phyloP scores from a whole-genome alignment of 2,797 vertebrate species.

The Spea hammondii region DNA sequence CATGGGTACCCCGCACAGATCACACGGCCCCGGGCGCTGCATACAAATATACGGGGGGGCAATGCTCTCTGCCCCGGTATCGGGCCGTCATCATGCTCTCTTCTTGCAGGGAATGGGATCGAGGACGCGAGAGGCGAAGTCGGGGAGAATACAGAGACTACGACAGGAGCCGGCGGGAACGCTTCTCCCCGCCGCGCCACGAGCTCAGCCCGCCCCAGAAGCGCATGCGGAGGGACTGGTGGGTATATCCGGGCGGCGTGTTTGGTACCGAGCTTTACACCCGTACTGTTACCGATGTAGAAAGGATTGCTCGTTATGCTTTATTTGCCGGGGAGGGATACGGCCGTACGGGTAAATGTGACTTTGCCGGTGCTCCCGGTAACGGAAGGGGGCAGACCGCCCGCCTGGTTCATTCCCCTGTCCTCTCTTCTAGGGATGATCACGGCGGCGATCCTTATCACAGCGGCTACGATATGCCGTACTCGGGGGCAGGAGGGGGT shows the following conservation, averaged over 20 bases:
- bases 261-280: neutral
- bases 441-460: conserved; percentile 88
- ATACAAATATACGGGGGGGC: too few species aligned
- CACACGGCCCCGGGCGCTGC: too few species aligned
- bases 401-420: too few species aligned
- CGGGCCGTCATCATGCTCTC: neutral
- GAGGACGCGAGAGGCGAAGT: conserved; percentile 84
- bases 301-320: too few species aligned
- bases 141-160: conserved; percentile 89
- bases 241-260: neutral
- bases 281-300: too few species aligned
- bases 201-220: conserved; percentile 92
- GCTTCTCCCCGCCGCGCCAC: conserved; percentile 85
- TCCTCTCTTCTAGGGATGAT: conserved; percentile 77
- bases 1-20: too few species aligned
- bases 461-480: conserved; percentile 86
- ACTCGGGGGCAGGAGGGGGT: conserved; percentile 79
- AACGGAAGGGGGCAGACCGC: too few species aligned
- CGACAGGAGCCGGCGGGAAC: conserved; percentile 83
- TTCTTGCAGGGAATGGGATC: conserved; percentile 82
- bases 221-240: conserved; percentile 87
- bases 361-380: too few species aligned
- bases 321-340: too few species aligned
- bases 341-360: too few species aligned
- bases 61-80: neutral